A percentile compares a stretch with the other conserved stretches of the same genome.
phyloP scores from a whole-genome alignment of 2,113 vertebrate genomes.

The Entomyzon cyanotis region DNA sequence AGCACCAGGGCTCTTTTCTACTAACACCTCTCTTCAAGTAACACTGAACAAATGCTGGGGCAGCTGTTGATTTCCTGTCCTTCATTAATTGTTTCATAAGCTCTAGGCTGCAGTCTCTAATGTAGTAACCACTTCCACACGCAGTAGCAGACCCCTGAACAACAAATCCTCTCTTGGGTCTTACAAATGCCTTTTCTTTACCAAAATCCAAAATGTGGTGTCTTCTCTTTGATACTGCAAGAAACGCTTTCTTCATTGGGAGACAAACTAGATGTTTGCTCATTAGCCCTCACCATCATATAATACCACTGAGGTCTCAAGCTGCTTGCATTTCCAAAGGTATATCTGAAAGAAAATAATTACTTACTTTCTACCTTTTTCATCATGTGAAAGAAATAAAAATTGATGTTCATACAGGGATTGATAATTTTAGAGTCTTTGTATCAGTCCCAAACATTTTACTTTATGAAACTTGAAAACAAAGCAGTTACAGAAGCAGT shows the following conservation, averaged over 20 bases:
- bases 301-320: not conserved
- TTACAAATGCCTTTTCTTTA: not conserved
- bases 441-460: not conserved
- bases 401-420: not conserved
- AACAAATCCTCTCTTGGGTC: not conserved
- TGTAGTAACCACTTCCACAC: not conserved
- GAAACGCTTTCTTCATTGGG: not conserved
- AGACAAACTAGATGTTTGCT: not conserved
- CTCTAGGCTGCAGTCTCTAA: not conserved
- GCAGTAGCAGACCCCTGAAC: not conserved
- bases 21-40: not conserved
- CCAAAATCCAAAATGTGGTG: not conserved
- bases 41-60: not conserved
- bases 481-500: not conserved
- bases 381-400: not conserved
- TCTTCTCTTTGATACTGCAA: not conserved
- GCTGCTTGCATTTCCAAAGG: not conserved
- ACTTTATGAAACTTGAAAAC: not conserved
- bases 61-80: not conserved
- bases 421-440: not conserved
- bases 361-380: not conserved
- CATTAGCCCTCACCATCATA: not conserved
- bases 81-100: not conserved
- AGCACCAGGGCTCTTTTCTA: not conserved
- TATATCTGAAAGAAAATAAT: slow-evolving; percentile 20